A percentile compares a stretch with the other conserved stretches of the same genome.
phyloP scores from a whole-genome alignment of 2,888 invertebrate species.

The Magallana nippona region DNA sequence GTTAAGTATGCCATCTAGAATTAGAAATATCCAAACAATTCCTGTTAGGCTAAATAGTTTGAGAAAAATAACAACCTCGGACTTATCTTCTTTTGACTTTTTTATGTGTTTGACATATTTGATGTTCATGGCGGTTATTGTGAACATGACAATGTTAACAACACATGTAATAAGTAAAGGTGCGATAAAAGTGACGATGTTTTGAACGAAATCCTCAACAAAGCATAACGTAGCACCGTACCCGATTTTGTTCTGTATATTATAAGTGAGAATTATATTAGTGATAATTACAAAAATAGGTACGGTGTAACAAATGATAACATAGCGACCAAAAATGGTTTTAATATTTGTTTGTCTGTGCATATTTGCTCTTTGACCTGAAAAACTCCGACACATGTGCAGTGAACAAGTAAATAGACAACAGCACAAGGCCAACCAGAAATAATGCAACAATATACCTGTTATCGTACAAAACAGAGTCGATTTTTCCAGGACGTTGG shows the following conservation, averaged over 20 bases:
- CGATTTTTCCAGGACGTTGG: background rate
- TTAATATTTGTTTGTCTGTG: background rate
- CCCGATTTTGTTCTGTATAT: background rate
- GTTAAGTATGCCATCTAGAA: background rate
- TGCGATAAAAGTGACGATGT: background rate
- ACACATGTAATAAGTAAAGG: background rate
- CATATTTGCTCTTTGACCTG: background rate
- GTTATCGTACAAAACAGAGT: background rate
- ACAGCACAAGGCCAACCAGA: background rate
- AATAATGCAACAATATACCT: constrained; percentile 3
- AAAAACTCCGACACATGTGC: background rate
- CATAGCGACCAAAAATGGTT: background rate
- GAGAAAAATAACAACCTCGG: background rate
- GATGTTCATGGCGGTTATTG: background rate
- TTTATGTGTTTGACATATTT: background rate
- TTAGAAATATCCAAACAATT: background rate
- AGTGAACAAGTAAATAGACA: background rate
- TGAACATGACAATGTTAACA: background rate
- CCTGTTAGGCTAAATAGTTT: constrained; percentile 9
- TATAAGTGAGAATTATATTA: background rate
- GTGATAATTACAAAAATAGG: background rate
- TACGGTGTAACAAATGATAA: background rate
- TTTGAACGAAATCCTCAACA: background rate
- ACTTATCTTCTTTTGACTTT: background rate
- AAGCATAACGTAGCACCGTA: background rate